Evolutionary conservation across 2,797 vertebrate genomes (phyloP), one percentile per base, ranked within the genome.

Genomic region (Thunnus albacares): DNA sequence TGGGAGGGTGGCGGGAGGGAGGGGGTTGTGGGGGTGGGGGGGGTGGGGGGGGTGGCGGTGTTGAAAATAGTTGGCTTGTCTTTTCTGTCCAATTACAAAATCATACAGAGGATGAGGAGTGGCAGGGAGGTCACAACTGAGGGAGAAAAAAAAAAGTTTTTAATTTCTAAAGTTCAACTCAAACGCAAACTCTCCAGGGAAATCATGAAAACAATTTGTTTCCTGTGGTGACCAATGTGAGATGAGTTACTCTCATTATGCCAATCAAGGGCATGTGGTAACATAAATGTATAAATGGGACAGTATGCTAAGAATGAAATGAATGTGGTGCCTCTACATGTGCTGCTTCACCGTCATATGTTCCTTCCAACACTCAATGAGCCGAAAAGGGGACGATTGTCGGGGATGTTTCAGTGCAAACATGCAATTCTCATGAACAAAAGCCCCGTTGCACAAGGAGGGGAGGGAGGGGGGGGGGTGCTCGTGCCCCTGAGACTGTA

Each of bases 21-120:
- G 18, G 20, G 67, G 69, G 5, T n/a, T n/a, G n/a, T n/a, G n/a
- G n/a, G 24, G 43, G 15, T n/a, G 17, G 20, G 45, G 2, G 38
- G 38, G 2, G 2, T 0, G 7, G 22, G 43, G 18, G 26, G 4
- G 47, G 53, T 6, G 22, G 59, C 22, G 41, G 73, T 15, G 33
- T 30, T 24, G 38, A 33, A 71, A 71, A 75, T 7, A 66, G 69
- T 65, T 64, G 2, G 61, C 26, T 4, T 14, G 61, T 57, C 49
- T 71, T 61, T 75, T 59, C 49, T 20, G 63, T 78, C 77, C 77
- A 85, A 81, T 89, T 79, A 87, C 45, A 69, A 82, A 84, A 76
- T 63, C 57, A 74, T 55, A 76, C 20, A 41, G 72, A 52, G 35
- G 59, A 69, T 43, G 45, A 62, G 49, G 57, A 77, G 30, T 20